Evolutionary conservation across 2,797 vertebrate genomes (phyloP).

Genomic region (Dallia pectoralis): DNA sequence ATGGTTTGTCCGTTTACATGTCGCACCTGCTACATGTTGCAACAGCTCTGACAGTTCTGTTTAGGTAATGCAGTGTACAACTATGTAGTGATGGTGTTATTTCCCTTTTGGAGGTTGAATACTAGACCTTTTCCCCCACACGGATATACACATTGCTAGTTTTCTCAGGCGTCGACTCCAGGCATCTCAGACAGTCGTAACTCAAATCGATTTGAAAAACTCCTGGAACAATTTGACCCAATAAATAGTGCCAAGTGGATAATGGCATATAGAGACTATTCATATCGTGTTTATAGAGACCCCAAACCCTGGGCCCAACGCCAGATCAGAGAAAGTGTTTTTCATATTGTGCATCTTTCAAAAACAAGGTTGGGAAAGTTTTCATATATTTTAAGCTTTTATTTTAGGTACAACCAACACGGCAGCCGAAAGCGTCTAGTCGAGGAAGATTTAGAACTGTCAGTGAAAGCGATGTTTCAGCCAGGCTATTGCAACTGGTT

Average conservation of each 20-base stretch:
- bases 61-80: not conserved
- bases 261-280: conserved; percentile 39
- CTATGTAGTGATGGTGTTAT: not conserved
- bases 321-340: not conserved
- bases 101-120: too few relatives aligned
- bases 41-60: not conserved
- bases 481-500: conserved; percentile 57
- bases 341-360: not conserved
- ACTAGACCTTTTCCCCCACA: too few relatives aligned
- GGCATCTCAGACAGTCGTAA: conserved; percentile 25
- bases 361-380: not conserved
- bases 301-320: not conserved
- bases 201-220: conserved; percentile 32
- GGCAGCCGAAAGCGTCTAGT: conserved; percentile 15
- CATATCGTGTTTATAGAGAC: conserved; percentile 19
- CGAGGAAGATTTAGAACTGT: conserved; percentile 40
- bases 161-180: conserved; percentile 8
- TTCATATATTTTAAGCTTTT: not conserved
- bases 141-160: conserved; percentile 10
- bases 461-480: conserved; percentile 38
- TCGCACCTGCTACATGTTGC: not conserved
- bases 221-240: conserved; percentile 20
- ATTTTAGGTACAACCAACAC: not conserved
- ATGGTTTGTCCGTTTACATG: not conserved
- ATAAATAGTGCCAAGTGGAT: conserved; percentile 25